A percentile compares a stretch with the other conserved stretches of the same genome.
These are phyloP conservation scores for Coregonus clupeaformis DNA, from an alignment of 2,113 vertebrate species.

Conservation along the genomic window DNA sequence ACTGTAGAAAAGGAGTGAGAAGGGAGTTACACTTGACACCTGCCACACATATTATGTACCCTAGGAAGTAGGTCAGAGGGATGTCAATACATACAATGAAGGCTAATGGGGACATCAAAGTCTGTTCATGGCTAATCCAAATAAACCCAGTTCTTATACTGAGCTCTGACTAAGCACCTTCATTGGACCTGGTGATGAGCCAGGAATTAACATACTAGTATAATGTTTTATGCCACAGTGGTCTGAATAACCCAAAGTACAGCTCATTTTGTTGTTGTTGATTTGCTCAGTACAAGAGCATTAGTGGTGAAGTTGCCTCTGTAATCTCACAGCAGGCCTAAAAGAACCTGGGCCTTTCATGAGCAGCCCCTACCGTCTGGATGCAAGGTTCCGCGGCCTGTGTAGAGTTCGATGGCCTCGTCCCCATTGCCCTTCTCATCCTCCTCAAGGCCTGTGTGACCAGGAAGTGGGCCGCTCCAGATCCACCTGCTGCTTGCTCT, in stretches of 20 bases:
- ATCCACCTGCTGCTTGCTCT: conserved; percentile 92
- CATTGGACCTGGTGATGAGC: too few species aligned
- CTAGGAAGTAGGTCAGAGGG: not conserved
- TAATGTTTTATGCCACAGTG: too few species aligned
- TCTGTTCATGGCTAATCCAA: too few species aligned
- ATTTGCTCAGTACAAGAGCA: too few species aligned
- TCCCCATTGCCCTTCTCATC: conserved; percentile 91
- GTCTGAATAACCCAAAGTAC: too few species aligned
- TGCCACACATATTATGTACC: not conserved
- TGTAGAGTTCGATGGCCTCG: conserved; percentile 91
- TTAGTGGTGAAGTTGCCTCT: too few species aligned
- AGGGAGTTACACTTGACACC: not conserved
- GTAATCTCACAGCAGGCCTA: not conserved
- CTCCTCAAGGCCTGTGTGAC: conserved; percentile 98
- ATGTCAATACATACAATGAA: too few species aligned
- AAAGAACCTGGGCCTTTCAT: not conserved
- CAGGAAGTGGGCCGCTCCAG: conserved; percentile 93
- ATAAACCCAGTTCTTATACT: too few species aligned
- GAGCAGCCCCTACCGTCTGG: conserved; percentile 80
- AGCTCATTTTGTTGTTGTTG: too few species aligned
- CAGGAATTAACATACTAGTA: too few species aligned
- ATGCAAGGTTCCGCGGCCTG: conserved; percentile 97
- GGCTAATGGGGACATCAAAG: too few species aligned
- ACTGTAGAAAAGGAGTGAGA: conserved; percentile 65
- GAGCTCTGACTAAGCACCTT: too few species aligned